Percentiles rank a stretch among this genome's conserved stretches.
Conservation (phyloP, 2,888 invertebrate species). For the Oithona nana region DNA sequence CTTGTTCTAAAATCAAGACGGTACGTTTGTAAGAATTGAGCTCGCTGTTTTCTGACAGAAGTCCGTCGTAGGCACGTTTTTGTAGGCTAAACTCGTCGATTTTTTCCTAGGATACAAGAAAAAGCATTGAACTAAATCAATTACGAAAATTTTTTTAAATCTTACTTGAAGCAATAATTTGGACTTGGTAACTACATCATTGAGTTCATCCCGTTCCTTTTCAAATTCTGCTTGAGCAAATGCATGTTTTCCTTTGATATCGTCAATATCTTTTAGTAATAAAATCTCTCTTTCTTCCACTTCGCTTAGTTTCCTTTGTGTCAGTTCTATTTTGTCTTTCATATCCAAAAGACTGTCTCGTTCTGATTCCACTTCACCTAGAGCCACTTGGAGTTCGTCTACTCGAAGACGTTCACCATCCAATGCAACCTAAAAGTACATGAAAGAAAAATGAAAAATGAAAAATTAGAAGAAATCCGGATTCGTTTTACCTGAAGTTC, state of each 20-base stretch:
- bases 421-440: no score
- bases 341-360: constrained; percentile 19
- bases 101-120: constrained; percentile 1
- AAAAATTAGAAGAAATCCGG: no score
- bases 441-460: no score
- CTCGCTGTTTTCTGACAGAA: constrained; percentile 11
- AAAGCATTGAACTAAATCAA: neutral
- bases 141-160: no score
- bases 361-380: constrained; percentile 8
- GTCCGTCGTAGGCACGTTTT: neutral
- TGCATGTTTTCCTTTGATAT: constrained; percentile 18
- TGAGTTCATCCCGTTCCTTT: constrained; percentile 4
- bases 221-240: constrained; percentile 12
- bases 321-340: constrained; percentile 24
- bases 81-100: constrained; percentile 1
- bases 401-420: constrained; percentile 8
- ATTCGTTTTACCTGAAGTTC: neutral
- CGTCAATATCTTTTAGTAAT: constrained; percentile 16
- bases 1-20: constrained; percentile 18
- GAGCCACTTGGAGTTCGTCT: constrained; percentile 13
- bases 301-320: constrained; percentile 22
- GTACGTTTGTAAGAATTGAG: constrained; percentile 6
- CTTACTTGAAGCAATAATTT: neutral
- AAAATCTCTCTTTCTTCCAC: constrained; percentile 18
- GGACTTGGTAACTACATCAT: constrained; percentile 4